Evolutionary conservation across 2,113 vertebrate genomes (phyloP).

Genomic region (Melierax canorus): DNA sequence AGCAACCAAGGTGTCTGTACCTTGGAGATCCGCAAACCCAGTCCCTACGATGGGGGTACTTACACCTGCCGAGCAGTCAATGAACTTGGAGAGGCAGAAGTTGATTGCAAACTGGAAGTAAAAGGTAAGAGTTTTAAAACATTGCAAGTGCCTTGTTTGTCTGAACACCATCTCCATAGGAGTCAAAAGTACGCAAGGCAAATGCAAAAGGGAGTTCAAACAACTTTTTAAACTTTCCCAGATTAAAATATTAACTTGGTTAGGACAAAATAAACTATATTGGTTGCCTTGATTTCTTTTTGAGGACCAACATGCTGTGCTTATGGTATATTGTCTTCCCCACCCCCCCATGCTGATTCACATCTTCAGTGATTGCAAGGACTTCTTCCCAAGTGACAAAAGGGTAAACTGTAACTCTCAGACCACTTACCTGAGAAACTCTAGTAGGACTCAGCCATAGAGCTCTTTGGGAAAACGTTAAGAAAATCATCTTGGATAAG

Average conservation of each 20-base stretch:
- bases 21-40: slow-evolving; percentile 95
- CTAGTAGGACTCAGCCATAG: neutral
- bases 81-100: slow-evolving; percentile 87
- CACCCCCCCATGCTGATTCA: accelerated
- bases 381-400: neutral
- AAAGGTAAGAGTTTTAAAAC: slow-evolving; percentile 83
- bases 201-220: neutral
- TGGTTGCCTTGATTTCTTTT: neutral
- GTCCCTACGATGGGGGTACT: slow-evolving; percentile 90
- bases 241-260: neutral
- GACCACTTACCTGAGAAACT: neutral
- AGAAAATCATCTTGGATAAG: neutral
- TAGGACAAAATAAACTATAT: neutral
- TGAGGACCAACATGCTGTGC: neutral
- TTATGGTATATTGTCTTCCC: neutral
- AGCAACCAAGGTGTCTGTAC: slow-evolving; percentile 96
- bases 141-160: neutral
- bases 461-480: neutral
- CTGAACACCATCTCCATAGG: neutral
- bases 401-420: neutral
- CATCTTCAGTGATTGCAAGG: neutral
- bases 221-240: neutral
- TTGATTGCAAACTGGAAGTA: slow-evolving; percentile 96
- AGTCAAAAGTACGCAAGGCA: neutral
- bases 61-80: slow-evolving; percentile 93